Percentiles rank a stretch among this genome's conserved stretches.
Evolutionary conservation across 2,888 invertebrate species (phyloP).

Genomic region (Caenorhabditis imperialis): DNA sequence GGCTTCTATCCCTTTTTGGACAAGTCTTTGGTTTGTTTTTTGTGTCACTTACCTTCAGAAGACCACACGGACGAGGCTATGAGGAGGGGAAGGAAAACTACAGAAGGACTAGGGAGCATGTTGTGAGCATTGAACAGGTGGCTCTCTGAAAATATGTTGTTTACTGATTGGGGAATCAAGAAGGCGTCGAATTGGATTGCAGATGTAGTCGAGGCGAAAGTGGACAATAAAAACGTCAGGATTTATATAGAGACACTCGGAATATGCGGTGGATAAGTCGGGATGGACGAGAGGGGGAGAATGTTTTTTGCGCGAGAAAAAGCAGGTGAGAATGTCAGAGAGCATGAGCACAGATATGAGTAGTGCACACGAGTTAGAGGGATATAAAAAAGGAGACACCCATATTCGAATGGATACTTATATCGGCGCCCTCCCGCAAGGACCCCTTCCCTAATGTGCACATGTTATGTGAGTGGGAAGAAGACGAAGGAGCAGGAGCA

Average conservation of each 20-base stretch:
- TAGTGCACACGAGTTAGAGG: slow-evolving; percentile 12
- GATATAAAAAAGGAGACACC: slow-evolving; percentile 29
- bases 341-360: slow-evolving; percentile 33
- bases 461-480: slow-evolving; percentile 39
- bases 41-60: slow-evolving; percentile 33
- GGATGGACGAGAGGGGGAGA: background rate
- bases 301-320: slow-evolving; percentile 10
- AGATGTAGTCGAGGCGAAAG: slow-evolving; percentile 5
- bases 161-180: too few species aligned
- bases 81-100: slow-evolving; percentile 13
- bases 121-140: slow-evolving; percentile 24
- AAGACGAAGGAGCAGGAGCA: slow-evolving; percentile 4
- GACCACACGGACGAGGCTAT: slow-evolving; percentile 30
- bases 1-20: background rate
- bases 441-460: slow-evolving; percentile 29
- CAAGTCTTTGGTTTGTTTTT: slow-evolving; percentile 27
- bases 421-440: slow-evolving; percentile 14
- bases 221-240: slow-evolving; percentile 21
- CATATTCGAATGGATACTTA: slow-evolving; percentile 49
- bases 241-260: background rate
- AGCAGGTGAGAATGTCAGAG: slow-evolving; percentile 35
- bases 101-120: slow-evolving; percentile 10
- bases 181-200: slow-evolving; percentile 41
- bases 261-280: background rate
- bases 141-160: too few species aligned